Conservation (phyloP, 2,888 invertebrate genomes). For the Drosophila anomelani region DNA sequence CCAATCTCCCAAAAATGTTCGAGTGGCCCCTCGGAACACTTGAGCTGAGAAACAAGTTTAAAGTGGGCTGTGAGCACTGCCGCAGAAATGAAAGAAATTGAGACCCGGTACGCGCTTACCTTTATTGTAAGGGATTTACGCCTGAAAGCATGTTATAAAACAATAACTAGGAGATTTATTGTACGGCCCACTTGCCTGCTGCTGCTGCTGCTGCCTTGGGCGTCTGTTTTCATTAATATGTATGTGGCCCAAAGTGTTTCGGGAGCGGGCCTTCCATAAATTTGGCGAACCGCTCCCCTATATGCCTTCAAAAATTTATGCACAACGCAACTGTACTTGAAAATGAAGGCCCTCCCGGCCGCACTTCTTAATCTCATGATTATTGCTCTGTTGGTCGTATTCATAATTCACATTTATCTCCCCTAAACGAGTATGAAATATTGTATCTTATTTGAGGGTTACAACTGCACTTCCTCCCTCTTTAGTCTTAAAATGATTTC, state of each 20-base stretch:
- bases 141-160: slow-evolving; percentile 56
- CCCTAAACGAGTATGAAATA: slow-evolving; percentile 4
- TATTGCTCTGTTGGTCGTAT: slow-evolving; percentile 1
- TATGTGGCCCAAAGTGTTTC: slow-evolving; percentile 16
- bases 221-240: slow-evolving; percentile 47
- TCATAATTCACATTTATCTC: slow-evolving; percentile 15
- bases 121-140: slow-evolving; percentile 64
- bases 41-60: slow-evolving; percentile 54
- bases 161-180: slow-evolving; percentile 73
- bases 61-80: slow-evolving; percentile 49
- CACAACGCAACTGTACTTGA: slow-evolving; percentile 15
- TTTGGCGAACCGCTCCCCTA: slow-evolving; percentile 1
- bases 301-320: slow-evolving; percentile 5
- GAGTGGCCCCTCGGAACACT: slow-evolving; percentile 58
- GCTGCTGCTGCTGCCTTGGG: slow-evolving; percentile 11
- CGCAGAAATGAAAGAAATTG: slow-evolving; percentile 47
- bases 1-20: slow-evolving; percentile 67
- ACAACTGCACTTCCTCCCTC: not conserved
- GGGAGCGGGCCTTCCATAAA: slow-evolving; percentile 13
- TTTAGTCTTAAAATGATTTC: too few species aligned
- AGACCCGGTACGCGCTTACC: slow-evolving; percentile 29
- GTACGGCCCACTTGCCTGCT: slow-evolving; percentile 43
- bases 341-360: not conserved
- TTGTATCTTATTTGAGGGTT: not conserved
- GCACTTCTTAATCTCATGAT: slow-evolving; percentile 1